Evolutionary conservation across 2,797 vertebrate species (phyloP).

Genomic region (Tragopan temminckii): DNA sequence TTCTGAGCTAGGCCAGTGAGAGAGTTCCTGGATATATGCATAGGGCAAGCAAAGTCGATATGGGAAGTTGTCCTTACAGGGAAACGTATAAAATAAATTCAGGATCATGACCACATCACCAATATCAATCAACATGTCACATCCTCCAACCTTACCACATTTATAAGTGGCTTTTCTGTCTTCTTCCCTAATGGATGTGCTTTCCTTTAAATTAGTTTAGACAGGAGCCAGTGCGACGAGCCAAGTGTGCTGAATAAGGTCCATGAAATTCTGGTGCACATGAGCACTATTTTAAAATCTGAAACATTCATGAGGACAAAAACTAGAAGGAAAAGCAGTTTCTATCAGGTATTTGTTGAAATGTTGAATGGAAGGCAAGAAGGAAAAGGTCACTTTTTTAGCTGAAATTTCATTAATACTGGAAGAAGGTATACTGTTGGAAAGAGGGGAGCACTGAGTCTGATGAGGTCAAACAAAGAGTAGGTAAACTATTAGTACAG

Average conservation of each 20-base stretch:
- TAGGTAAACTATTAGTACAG: neutral
- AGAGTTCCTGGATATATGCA: neutral
- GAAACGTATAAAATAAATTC: neutral
- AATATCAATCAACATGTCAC: neutral
- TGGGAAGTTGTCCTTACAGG: neutral
- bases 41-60: neutral
- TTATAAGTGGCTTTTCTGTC: neutral
- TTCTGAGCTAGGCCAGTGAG: neutral
- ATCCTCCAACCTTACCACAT: neutral
- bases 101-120: neutral
- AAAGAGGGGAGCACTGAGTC: neutral
- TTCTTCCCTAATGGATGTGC: neutral
- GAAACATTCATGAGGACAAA: neutral
- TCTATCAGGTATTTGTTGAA: neutral
- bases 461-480: neutral
- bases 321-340: neutral
- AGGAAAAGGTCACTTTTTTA: neutral
- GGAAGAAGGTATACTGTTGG: neutral
- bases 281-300: neutral
- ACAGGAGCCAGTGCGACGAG: neutral
- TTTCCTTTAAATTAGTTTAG: slow-evolving; percentile 17
- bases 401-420: neutral
- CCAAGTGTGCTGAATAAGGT: neutral
- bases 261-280: neutral
- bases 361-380: neutral